Evolutionary conservation across 2,888 invertebrate species (phyloP), one percentile per base, ranked within the genome.

Genomic region (Scelioninae gen. 1): DNA sequence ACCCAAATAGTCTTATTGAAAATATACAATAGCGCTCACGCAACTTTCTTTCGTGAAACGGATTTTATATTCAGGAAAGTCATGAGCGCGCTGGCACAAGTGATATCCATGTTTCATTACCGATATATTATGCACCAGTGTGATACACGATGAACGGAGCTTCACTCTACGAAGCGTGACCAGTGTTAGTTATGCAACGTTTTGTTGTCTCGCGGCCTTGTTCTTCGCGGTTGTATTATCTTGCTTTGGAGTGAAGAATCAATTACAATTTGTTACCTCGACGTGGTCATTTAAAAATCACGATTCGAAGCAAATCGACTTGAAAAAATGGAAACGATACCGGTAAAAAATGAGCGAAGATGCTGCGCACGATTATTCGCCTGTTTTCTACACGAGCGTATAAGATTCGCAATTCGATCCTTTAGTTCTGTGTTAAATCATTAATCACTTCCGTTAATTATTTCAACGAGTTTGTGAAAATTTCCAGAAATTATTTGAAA

Each of bases 111-210:
- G 75, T 79, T 83, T 74, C 74, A 82, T 78, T 82, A 74, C 71
- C 43, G 62, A 76, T 66, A 65, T n/a, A n/a, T n/a, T 66, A 31
- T 76, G 51, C 66, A 75, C 56, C 49, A 66, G 66, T 80, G 75
- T 68, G 69, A 81, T 79, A 75, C 75, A 68, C 68, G 83, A 78
- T 71, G 83, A 85, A 71, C 78, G 74, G 65, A 85, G 79, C 81
- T 85, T 82, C 79, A 79, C 71, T 89, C 88, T 85, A 83, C 87
- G 88, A 87, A 92, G 91, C 91, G 91, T 91, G 89, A 91, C 92
- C 89, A 87, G 87, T 83, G 85, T 89, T 89, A 87, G 89, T 92
- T 92, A 92, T 91, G 91, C 91, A 92, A 92, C 89, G 86, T 89
- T 89, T 90, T 86, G 89, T 88, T 90, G 88, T 88, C n/a, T 85